phyloP scores from a whole-genome alignment of 2,888 invertebrate species.

The Ariolimax columbianus region DNA sequence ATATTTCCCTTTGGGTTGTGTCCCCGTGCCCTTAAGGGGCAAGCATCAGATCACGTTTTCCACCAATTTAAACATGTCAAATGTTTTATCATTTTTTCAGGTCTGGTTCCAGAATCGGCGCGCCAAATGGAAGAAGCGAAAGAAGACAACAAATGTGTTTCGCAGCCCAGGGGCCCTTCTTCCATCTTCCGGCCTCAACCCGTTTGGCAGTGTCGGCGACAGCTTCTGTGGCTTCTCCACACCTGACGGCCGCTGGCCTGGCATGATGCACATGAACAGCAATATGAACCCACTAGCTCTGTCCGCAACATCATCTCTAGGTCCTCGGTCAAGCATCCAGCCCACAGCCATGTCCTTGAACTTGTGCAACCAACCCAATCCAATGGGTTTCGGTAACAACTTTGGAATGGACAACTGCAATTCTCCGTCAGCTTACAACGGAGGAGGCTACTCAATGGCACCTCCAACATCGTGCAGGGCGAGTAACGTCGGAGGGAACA shows the following conservation, averaged over 20 bases:
- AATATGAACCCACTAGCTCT: slow-evolving; percentile 69
- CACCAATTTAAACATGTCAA: not conserved
- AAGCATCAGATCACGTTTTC: no score
- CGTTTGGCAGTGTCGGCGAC: slow-evolving; percentile 86
- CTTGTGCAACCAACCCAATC: slow-evolving; percentile 56
- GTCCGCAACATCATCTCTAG: slow-evolving; percentile 63
- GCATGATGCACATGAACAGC: slow-evolving; percentile 64
- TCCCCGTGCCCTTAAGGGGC: no score
- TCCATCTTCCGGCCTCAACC: slow-evolving; percentile 94
- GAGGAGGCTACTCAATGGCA: slow-evolving; percentile 67
- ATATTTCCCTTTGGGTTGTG: not conserved
- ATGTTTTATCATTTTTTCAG: slow-evolving; percentile 80
- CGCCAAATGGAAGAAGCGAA: slow-evolving; percentile 99
- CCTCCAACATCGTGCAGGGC: slow-evolving; percentile 57
- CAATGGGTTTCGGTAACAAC: slow-evolving; percentile 38
- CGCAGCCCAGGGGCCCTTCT: slow-evolving; percentile 90
- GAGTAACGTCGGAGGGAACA: slow-evolving; percentile 11
- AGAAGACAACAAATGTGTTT: slow-evolving; percentile 96
- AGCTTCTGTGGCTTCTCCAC: slow-evolving; percentile 85
- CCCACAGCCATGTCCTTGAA: slow-evolving; percentile 79
- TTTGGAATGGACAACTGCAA: slow-evolving; percentile 54
- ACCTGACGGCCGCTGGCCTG: slow-evolving; percentile 74
- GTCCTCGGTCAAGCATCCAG: slow-evolving; percentile 83
- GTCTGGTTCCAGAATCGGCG: slow-evolving; percentile 99
- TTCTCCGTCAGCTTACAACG: slow-evolving; percentile 62